Evolutionary conservation across 2,888 invertebrate genomes (phyloP).

Genomic region (Mechanitis mazaeus): DNA sequence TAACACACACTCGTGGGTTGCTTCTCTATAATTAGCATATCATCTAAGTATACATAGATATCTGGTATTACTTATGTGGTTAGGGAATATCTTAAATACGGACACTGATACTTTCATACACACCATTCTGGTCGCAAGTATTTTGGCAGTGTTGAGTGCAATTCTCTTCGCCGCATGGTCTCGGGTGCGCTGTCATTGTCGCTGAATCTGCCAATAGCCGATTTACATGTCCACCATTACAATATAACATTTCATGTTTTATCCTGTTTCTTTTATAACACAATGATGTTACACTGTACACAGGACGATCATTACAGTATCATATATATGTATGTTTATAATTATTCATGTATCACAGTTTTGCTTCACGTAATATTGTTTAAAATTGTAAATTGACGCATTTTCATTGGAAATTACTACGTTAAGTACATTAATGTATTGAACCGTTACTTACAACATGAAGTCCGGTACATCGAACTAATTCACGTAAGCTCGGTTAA

Average conservation of each 20-base stretch:
- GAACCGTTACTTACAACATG: slow-evolving; percentile 18
- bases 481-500: slow-evolving; percentile 34
- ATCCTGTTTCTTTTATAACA: neutral
- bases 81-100: slow-evolving; percentile 9
- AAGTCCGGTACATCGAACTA: slow-evolving; percentile 6
- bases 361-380: too few relatives aligned
- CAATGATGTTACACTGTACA: neutral
- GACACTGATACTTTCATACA: slow-evolving; percentile 39
- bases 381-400: too few relatives aligned
- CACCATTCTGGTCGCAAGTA: slow-evolving; percentile 63
- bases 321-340: too few relatives aligned
- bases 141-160: slow-evolving; percentile 62
- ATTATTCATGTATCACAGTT: too few relatives aligned
- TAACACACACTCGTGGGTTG: slow-evolving; percentile 10
- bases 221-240: slow-evolving; percentile 29
- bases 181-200: slow-evolving; percentile 40
- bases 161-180: slow-evolving; percentile 54
- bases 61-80: slow-evolving; percentile 1
- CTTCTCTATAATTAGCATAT: slow-evolving; percentile 6
- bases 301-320: neutral
- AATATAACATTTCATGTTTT: neutral
- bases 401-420: too few relatives aligned
- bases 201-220: slow-evolving; percentile 56
- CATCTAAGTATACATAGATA: slow-evolving; percentile 9
- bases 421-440: slow-evolving; percentile 10